Evolutionary conservation across 1,140 invertebrate species (phyloP).

Genomic region (Ips nitidus): DNA sequence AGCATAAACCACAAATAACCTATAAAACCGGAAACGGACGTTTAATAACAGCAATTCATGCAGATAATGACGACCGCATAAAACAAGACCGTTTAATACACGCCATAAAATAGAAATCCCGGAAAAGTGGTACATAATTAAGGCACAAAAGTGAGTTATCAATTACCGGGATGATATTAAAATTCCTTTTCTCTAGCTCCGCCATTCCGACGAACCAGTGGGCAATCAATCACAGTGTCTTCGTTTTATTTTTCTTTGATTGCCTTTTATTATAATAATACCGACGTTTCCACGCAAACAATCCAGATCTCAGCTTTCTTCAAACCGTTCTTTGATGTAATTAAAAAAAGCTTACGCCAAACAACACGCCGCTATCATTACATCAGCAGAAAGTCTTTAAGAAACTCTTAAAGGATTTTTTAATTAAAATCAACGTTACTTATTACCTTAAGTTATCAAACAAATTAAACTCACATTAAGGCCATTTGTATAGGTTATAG

Average conservation of each 20-base stretch:
- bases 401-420: too few species aligned
- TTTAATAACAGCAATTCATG: background rate
- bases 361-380: too few species aligned
- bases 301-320: too few species aligned
- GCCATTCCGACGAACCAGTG: background rate
- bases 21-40: background rate
- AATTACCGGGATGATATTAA: constrained; percentile 4
- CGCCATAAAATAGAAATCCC: background rate
- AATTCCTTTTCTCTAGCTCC: background rate
- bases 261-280: background rate
- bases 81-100: background rate
- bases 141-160: constrained; percentile 8
- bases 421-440: too few species aligned
- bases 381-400: too few species aligned
- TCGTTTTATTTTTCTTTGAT: constrained; percentile 3
- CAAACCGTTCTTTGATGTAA: too few species aligned
- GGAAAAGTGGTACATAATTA: constrained; percentile 13
- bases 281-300: background rate
- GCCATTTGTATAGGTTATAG: too few species aligned
- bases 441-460: too few species aligned
- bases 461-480: too few species aligned
- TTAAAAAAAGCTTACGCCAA: too few species aligned
- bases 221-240: background rate
- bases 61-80: background rate
- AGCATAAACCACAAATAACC: too few species aligned